Evolutionary conservation across 2,113 vertebrate genomes (phyloP), one percentile per base, ranked within the genome.

Genomic region (Carassius carassius): DNA sequence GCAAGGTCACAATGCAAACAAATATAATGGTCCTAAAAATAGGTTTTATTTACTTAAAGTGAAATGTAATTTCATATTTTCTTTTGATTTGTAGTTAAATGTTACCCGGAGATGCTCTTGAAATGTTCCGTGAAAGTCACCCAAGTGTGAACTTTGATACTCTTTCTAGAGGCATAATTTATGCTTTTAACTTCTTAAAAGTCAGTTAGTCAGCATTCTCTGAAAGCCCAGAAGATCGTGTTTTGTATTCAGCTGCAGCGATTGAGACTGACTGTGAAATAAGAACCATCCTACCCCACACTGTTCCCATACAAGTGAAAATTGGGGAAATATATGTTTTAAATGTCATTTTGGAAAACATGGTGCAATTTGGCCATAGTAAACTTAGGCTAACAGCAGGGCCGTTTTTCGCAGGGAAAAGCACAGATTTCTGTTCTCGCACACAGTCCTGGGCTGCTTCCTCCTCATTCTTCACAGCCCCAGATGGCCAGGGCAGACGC

Each of bases 401-500:
- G 13, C 37, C 14, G 9, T 62, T 47, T 11, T 85, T 19, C 10
- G 4, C 49, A 21, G 51, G 41, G 37, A 56, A 72, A 78, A 14
- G 44, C 14, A 12, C 54, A 85, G 78, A 89, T 63, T 86, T 54
- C 19, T 41, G 67, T 62, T 62, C 80, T 86, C 60, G 10, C 49
- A 41, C 47, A 35, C 74, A n/a, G 79, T 56, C 29, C 70, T 62
- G 5, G 37, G 35, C 77, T 84, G 63, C 32, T 78, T 37, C 47
- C 54, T 78, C 56, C 60, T 85, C 87, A 76, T 87, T 88, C 51
- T 69, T 79, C 79, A 9, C 60, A 54, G 74, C 87, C 84, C 89
- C 91, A 90, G 90, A 91, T 91, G 92, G 87, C 81, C 86, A 78
- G 90, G 88, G 88, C 85, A 84, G 72, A 78, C 65, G 84, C 88